Evolutionary conservation across 2,113 vertebrate genomes (phyloP).

Genomic region (Rousettus leschenaultii): DNA sequence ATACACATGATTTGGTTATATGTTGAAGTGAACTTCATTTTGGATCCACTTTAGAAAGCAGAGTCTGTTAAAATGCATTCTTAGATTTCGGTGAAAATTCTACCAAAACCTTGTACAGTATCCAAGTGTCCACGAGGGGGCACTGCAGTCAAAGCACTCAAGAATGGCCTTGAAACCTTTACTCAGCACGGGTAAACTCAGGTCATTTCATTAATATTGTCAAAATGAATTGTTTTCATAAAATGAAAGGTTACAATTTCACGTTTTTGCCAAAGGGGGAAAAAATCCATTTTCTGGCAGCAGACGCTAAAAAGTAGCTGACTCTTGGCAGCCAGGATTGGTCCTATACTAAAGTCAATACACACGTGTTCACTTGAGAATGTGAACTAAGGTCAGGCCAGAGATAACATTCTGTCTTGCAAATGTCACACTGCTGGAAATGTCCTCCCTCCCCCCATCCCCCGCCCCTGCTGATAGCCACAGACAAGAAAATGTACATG

Average conservation of each 20-base stretch:
- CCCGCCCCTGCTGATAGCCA: background rate
- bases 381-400: background rate
- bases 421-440: background rate
- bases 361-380: background rate
- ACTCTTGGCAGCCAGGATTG: background rate
- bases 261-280: background rate
- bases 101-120: background rate
- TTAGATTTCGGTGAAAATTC: background rate
- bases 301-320: constrained; percentile 38
- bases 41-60: background rate
- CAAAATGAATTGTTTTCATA: background rate
- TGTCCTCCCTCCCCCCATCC: background rate
- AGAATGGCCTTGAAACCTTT: background rate
- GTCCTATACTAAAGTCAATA: background rate
- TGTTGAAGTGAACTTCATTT: background rate
- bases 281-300: background rate
- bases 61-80: background rate
- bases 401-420: background rate
- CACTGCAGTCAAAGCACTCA: background rate
- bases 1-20: background rate
- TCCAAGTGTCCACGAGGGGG: constrained; percentile 14
- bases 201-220: background rate
- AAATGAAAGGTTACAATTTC: background rate
- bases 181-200: background rate
- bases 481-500: background rate